Evolutionary conservation across 2,888 invertebrate species (phyloP).

Genomic region (Cotesia congregata): DNA sequence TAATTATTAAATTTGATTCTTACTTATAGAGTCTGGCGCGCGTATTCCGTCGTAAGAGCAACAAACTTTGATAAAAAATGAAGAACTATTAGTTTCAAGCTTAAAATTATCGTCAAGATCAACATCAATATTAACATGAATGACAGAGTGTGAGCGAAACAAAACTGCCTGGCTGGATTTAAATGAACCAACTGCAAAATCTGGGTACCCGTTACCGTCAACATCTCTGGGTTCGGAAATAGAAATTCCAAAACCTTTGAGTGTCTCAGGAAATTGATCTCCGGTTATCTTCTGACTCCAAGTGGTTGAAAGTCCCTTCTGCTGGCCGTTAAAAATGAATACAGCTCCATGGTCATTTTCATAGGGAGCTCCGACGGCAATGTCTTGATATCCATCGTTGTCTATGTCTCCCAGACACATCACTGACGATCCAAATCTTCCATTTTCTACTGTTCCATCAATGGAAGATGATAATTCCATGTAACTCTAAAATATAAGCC

Average conservation of each 20-base stretch:
- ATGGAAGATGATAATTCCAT: conserved; percentile 42
- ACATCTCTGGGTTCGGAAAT: conserved; percentile 68
- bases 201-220: conserved; percentile 67
- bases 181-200: conserved; percentile 68
- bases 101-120: conserved; percentile 34
- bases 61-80: conserved; percentile 49
- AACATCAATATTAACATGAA: conserved; percentile 50
- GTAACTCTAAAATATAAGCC: conserved; percentile 3
- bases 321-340: conserved; percentile 61
- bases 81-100: conserved; percentile 49
- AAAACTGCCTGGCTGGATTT: conserved; percentile 66
- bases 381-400: conserved; percentile 72
- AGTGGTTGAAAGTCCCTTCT: conserved; percentile 52
- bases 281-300: conserved; percentile 67
- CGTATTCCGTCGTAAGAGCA: conserved; percentile 52
- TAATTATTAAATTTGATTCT: conserved; percentile 38
- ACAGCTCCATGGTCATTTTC: conserved; percentile 59
- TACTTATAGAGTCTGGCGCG: conserved; percentile 53
- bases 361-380: conserved; percentile 65
- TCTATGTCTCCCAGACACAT: conserved; percentile 75
- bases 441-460: conserved; percentile 68
- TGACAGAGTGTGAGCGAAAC: conserved; percentile 63
- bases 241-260: conserved; percentile 70
- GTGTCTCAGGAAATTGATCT: conserved; percentile 49
- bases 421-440: conserved; percentile 74